phyloP scores from a whole-genome alignment of 2,113 vertebrate species.

The Murina feae region DNA sequence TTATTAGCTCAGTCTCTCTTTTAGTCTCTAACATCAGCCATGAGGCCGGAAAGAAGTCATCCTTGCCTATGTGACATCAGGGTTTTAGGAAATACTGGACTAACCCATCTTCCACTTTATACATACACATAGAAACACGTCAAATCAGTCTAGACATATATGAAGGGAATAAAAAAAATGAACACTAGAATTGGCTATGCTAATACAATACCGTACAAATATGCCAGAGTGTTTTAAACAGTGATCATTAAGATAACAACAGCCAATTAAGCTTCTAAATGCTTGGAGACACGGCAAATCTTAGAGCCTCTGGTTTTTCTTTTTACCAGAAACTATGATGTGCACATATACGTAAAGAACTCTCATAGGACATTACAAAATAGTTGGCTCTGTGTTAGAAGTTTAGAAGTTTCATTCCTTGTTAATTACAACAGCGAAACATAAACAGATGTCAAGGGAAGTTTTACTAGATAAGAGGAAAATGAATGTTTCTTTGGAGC shows the following conservation, averaged over 20 bases:
- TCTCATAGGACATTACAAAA: conserved; percentile 18
- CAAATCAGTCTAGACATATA: neutral
- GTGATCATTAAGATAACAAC: neutral
- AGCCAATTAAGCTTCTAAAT: neutral
- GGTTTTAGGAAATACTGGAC: neutral
- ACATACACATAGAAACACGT: neutral
- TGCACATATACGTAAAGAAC: neutral
- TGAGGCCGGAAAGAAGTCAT: neutral
- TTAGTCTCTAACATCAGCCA: neutral
- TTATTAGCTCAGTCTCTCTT: neutral
- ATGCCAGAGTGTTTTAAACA: neutral
- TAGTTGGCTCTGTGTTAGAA: neutral
- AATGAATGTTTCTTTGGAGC: neutral
- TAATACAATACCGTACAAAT: neutral
- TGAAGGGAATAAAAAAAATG: neutral
- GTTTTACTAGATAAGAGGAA: conserved; percentile 18
- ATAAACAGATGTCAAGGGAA: conserved; percentile 18
- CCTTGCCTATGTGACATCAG: neutral
- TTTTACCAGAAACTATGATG: conserved; percentile 17
- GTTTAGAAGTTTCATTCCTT: conserved; percentile 19
- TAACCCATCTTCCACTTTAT: neutral
- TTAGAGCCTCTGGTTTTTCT: neutral
- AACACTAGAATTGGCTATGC: neutral
- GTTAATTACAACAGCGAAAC: conserved; percentile 44
- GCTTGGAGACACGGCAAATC: neutral